These are phyloP conservation scores for Calosoma granatense DNA, from an alignment of 1,140 invertebrate genomes.

Conservation along the genomic window DNA sequence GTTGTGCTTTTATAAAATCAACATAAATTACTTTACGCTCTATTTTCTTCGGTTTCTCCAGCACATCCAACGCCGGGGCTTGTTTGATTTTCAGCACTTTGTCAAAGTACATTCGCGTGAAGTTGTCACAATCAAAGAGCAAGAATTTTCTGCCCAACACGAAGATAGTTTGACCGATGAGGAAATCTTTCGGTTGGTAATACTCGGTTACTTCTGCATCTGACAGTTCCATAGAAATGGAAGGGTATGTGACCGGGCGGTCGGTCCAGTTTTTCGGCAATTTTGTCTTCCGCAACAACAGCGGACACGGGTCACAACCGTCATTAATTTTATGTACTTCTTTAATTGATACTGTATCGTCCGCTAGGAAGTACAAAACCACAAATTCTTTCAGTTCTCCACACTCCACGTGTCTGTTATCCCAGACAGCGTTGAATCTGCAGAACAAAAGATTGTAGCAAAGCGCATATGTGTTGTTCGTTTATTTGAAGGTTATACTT, in stretches of 20 bases:
- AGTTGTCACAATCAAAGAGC: slow-evolving; percentile 68
- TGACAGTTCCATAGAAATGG: slow-evolving; percentile 48
- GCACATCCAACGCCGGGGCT: slow-evolving; percentile 23
- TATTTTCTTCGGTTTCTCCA: slow-evolving; percentile 19
- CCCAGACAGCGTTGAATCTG: slow-evolving; percentile 70
- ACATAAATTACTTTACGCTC: slow-evolving; percentile 13
- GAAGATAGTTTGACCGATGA: slow-evolving; percentile 56
- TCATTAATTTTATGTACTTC: slow-evolving; percentile 57
- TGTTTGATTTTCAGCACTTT: slow-evolving; percentile 30
- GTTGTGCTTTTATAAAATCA: too few relatives aligned
- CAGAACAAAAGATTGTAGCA: slow-evolving; percentile 21
- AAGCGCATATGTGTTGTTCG: too few relatives aligned
- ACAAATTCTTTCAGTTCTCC: slow-evolving; percentile 51
- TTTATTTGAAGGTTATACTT: slow-evolving; percentile 32
- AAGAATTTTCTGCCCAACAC: slow-evolving; percentile 60
- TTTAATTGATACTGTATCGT: slow-evolving; percentile 68
- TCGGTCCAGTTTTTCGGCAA: slow-evolving; percentile 64
- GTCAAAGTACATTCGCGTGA: slow-evolving; percentile 60
- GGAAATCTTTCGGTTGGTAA: slow-evolving; percentile 65
- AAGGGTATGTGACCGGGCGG: slow-evolving; percentile 44
- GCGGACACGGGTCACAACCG: slow-evolving; percentile 61
- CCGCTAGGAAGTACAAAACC: slow-evolving; percentile 65
- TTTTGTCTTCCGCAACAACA: slow-evolving; percentile 63
- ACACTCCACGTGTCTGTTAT: slow-evolving; percentile 53
- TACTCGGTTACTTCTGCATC: slow-evolving; percentile 64